Conservation (phyloP, 1,140 invertebrate genomes). For the Drosophila jambulina region DNA sequence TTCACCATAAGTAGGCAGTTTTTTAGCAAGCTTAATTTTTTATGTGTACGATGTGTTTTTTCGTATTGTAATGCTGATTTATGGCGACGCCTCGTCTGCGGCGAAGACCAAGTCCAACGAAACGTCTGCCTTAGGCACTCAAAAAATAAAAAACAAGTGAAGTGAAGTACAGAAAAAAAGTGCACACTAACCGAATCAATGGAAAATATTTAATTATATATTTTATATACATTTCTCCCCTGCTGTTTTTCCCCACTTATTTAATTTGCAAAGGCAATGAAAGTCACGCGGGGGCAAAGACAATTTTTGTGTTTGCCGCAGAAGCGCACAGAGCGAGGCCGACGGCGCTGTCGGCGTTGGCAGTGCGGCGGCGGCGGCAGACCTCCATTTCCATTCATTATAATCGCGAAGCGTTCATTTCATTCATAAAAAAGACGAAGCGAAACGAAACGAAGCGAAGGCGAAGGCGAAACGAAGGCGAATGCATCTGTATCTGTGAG, state of each 20-base stretch:
- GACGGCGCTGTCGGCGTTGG: conserved; percentile 21
- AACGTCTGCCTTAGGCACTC: conserved; percentile 31
- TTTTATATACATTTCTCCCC: background rate
- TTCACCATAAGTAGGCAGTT: conserved; percentile 4
- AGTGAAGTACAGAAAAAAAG: conserved; percentile 20
- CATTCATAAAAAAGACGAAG: conserved; percentile 80
- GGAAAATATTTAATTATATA: conserved; percentile 27
- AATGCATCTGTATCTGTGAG: conserved; percentile 32
- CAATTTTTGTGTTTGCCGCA: conserved; percentile 66
- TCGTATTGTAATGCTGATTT: conserved; percentile 44
- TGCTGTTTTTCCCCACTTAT: conserved; percentile 6
- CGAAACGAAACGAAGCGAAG: conserved; percentile 61
- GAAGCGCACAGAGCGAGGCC: conserved; percentile 19
- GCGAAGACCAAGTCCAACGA: conserved; percentile 18
- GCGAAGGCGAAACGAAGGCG: conserved; percentile 43
- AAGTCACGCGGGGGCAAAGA: conserved; percentile 31
- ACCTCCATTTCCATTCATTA: conserved; percentile 76
- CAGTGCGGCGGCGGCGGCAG: conserved; percentile 36
- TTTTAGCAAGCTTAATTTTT: conserved; percentile 7
- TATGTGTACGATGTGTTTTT: conserved; percentile 33
- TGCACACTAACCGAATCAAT: conserved; percentile 42
- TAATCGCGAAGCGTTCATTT: conserved; percentile 64
- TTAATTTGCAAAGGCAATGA: conserved; percentile 59
- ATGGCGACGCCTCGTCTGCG: conserved; percentile 68
- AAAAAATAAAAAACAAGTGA: conserved; percentile 9